These are phyloP conservation scores for Xylocopa sonorina DNA, from an alignment of 1,140 invertebrate genomes.

Conservation along the genomic window DNA sequence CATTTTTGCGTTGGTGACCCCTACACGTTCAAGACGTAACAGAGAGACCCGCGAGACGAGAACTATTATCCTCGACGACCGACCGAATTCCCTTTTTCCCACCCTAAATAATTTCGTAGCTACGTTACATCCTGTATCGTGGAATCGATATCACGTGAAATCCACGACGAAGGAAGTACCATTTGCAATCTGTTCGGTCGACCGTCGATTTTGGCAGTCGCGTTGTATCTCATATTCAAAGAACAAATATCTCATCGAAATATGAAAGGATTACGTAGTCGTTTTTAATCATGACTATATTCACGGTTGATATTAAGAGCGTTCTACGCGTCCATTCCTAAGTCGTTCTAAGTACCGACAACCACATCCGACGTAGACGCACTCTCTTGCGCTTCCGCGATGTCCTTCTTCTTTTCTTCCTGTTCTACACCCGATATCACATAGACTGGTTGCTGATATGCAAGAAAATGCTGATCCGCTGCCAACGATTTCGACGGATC, in stretches of 20 bases:
- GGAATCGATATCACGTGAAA: neutral
- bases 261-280: constrained; percentile 32
- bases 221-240: constrained; percentile 38
- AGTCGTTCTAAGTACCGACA: constrained; percentile 34
- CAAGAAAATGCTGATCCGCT: constrained; percentile 76
- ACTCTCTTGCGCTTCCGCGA: constrained; percentile 29
- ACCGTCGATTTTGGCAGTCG: constrained; percentile 51
- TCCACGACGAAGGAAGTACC: constrained; percentile 16
- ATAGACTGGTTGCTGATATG: constrained; percentile 78
- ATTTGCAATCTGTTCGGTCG: constrained; percentile 40
- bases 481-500: constrained; percentile 67
- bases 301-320: constrained; percentile 17
- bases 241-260: constrained; percentile 57
- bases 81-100: constrained; percentile 23
- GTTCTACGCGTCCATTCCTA: neutral
- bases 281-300: constrained; percentile 41
- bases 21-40: constrained; percentile 16
- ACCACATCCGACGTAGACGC: constrained; percentile 44
- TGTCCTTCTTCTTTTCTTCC: constrained; percentile 68
- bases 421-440: constrained; percentile 79
- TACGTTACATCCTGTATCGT: constrained; percentile 11
- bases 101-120: neutral
- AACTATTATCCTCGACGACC: constrained; percentile 49
- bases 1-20: constrained; percentile 27
- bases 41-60: constrained; percentile 52